Evolutionary conservation across 2,888 invertebrate genomes (phyloP).

Genomic region (Ernsta delagoae): DNA sequence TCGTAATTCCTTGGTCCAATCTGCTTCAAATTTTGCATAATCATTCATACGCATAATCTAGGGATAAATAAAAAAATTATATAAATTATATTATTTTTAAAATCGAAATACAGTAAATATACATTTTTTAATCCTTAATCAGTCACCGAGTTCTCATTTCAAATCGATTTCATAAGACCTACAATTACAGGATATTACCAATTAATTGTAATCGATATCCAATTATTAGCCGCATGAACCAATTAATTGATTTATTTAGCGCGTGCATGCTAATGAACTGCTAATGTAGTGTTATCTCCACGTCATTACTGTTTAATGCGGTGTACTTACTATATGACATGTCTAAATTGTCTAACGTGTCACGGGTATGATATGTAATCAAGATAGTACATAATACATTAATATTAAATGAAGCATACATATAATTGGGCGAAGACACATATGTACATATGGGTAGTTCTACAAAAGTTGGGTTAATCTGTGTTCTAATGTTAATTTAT

Average conservation of each 20-base stretch:
- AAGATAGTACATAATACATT: background rate
- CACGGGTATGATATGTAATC: background rate
- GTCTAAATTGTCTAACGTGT: background rate
- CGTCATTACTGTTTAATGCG: background rate
- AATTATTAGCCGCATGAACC: background rate
- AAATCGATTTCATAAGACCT: background rate
- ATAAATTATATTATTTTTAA: too few relatives aligned
- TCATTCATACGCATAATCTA: too few relatives aligned
- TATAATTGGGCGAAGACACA: too few relatives aligned
- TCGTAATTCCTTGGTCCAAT: too few relatives aligned
- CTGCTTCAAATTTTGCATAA: too few relatives aligned
- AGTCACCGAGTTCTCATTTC: background rate
- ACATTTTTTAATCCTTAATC: too few relatives aligned
- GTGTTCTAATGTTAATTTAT: too few relatives aligned
- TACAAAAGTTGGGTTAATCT: too few relatives aligned
- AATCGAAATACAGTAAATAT: too few relatives aligned
- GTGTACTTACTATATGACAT: background rate
- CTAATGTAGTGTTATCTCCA: background rate
- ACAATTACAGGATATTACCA: background rate
- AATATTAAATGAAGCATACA: too few relatives aligned
- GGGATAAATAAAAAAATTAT: too few relatives aligned
- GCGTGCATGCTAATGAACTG: slow-evolving; percentile 3
- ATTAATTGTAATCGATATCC: slow-evolving; percentile 1
- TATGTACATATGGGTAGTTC: too few relatives aligned
- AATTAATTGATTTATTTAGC: slow-evolving; percentile 10